Percentiles rank a stretch among this genome's conserved stretches.
Evolutionary conservation across 1,140 invertebrate species (phyloP).

Genomic region (Sitophilus oryzae): DNA sequence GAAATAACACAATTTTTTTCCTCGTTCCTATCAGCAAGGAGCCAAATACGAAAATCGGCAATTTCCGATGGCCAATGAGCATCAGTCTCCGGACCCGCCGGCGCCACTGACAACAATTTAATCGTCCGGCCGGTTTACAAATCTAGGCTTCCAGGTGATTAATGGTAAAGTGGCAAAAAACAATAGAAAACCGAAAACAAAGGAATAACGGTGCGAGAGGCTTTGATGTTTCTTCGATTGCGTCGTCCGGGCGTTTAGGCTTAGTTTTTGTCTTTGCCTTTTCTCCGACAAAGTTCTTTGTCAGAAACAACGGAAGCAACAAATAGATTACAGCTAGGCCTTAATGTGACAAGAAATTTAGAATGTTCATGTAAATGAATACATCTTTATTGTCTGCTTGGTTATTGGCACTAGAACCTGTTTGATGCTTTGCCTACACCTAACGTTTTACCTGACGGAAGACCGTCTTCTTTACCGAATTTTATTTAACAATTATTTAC

Average conservation of each 20-base stretch:
- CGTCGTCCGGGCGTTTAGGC: slow-evolving; percentile 22
- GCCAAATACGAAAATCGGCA: too few species aligned
- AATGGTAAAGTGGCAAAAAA: slow-evolving; percentile 27
- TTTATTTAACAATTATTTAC: too few species aligned
- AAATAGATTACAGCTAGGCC: slow-evolving; percentile 8
- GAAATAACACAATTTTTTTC: too few species aligned
- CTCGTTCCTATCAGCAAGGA: too few species aligned
- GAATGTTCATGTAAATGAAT: too few species aligned
- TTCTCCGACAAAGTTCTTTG: background rate
- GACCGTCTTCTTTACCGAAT: too few species aligned
- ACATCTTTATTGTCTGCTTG: too few species aligned
- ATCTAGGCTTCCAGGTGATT: slow-evolving; percentile 14
- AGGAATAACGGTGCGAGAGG: slow-evolving; percentile 21
- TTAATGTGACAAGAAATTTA: too few species aligned
- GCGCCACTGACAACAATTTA: slow-evolving; percentile 9
- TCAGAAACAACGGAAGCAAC: slow-evolving; percentile 11
- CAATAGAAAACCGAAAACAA: slow-evolving; percentile 27
- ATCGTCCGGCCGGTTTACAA: slow-evolving; percentile 9
- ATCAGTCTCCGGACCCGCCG: slow-evolving; percentile 10
- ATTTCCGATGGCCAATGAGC: too few species aligned
- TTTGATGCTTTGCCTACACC: too few species aligned
- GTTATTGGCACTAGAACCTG: too few species aligned
- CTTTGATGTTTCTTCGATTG: slow-evolving; percentile 26
- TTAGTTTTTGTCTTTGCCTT: slow-evolving; percentile 9
- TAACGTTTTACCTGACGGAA: too few species aligned